phyloP scores from a whole-genome alignment of 2,888 invertebrate genomes.

The Archips crataeganus region DNA sequence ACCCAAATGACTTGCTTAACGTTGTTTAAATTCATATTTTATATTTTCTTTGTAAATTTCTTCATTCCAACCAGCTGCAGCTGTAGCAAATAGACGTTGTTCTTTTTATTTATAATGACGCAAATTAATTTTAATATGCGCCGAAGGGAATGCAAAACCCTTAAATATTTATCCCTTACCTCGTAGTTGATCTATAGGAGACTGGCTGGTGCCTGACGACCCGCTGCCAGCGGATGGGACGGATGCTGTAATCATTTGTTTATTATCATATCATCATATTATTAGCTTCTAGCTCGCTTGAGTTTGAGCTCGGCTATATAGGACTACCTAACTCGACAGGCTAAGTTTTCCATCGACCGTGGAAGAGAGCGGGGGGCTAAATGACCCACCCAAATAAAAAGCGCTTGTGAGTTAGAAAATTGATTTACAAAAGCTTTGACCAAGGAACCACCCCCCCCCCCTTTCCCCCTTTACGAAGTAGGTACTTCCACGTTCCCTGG shows the following conservation, averaged over 20 bases:
- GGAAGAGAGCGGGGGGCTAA: too few species aligned
- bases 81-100: conserved; percentile 15
- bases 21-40: conserved; percentile 3
- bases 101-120: not conserved
- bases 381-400: too few species aligned
- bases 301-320: too few species aligned
- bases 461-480: too few species aligned
- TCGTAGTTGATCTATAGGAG: conserved; percentile 72
- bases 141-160: not conserved
- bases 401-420: too few species aligned
- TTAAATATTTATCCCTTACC: conserved; percentile 51
- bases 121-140: conserved; percentile 4
- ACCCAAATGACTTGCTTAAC: conserved; percentile 4
- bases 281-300: too few species aligned
- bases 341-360: too few species aligned
- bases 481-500: too few species aligned
- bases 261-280: too few species aligned
- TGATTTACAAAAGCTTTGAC: too few species aligned
- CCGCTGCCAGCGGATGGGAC: conserved; percentile 75
- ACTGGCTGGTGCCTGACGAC: conserved; percentile 76
- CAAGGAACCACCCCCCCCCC: too few species aligned
- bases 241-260: conserved; percentile 53
- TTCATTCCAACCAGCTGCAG: conserved; percentile 20
- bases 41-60: not conserved
- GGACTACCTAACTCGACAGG: too few species aligned